Evolutionary conservation across 2,888 invertebrate species (phyloP), one percentile per base, ranked within the genome.

Genomic region (Noctua janthe): DNA sequence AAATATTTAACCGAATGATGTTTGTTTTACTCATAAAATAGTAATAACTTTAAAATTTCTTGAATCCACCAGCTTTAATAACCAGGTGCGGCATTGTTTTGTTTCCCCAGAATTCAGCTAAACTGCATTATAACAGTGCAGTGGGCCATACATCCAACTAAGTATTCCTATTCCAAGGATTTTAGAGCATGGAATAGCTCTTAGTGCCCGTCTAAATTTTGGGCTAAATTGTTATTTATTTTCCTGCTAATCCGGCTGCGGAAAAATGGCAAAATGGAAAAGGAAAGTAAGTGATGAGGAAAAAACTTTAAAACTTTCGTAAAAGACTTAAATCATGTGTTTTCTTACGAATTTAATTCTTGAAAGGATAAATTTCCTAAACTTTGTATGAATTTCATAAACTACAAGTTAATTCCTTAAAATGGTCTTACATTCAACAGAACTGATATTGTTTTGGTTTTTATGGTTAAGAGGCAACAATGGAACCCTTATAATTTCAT

Each of bases 141-240:
- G 15, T 47, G 43, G 39, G 56, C 71, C 49, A 74, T 69, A 72
- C 29, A 72, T 84, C 69, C 51, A 71, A 71, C 84, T 59, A 78
- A 74, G 29, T 59, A 74, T 83, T 71, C 86, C 7, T 74, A 64
- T 83, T 75, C 59, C 74, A 69, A 74, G 73, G n/a, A 75, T 76
- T 80, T 84, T 49, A 71, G 75, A 87, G 85, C 88, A 75, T 56
- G 74, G 54, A 87, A 87, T 73, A 80, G 66, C 85, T 85, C 39
- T 87, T 84, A 85, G 85, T 51, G 73, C 7, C 29, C 51, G 47
- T 47, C 72, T 4, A 64, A 80, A 87, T 35, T 80, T 71, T 64
- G 15, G 29, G 72, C 7, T 62, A 64, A 77, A 85, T 81, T 87
- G 76, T 77, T 76, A 81, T 85, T 87, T 85, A 85, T 85, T 73